A percentile compares a stretch with the other conserved stretches of the same genome.
Conservation (phyloP, 2,113 vertebrate genomes). For the Psilopogon haemacephalus region DNA sequence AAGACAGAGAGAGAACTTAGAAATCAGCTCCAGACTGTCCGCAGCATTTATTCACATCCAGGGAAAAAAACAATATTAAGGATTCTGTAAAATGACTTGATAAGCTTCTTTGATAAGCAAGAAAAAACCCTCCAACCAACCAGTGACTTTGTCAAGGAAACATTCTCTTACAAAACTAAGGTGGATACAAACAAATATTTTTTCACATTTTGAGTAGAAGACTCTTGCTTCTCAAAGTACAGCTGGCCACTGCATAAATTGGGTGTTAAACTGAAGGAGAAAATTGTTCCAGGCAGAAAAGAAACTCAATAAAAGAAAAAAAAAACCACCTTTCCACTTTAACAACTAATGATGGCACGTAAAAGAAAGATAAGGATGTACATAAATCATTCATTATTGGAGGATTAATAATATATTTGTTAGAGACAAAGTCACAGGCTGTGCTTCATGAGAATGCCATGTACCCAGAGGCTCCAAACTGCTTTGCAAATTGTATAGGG, state of each 20-base stretch:
- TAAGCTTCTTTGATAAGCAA: conserved; percentile 30
- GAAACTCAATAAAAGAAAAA: not conserved
- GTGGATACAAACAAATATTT: conserved; percentile 4
- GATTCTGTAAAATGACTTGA: conserved; percentile 6
- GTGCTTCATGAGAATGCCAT: not conserved
- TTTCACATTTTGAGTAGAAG: not conserved
- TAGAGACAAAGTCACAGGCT: not conserved
- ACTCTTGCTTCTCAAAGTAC: not conserved
- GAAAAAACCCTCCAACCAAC: not conserved
- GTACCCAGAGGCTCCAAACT: not conserved
- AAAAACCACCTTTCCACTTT: not conserved
- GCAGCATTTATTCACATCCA: conserved; percentile 5
- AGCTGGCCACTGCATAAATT: not conserved
- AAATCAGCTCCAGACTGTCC: not conserved
- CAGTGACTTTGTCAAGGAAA: conserved; percentile 43
- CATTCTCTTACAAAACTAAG: conserved; percentile 12
- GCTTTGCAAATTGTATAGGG: not conserved
- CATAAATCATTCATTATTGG: not conserved
- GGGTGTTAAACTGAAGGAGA: not conserved
- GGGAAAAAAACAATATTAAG: conserved; percentile 7
- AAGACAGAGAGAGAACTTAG: not conserved
- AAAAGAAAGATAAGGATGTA: not conserved
- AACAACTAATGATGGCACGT: not conserved
- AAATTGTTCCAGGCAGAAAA: not conserved
- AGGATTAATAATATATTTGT: not conserved